Conservation (phyloP, 92 coral and sea anemone species). For the Parazoanthus darwini region DNA sequence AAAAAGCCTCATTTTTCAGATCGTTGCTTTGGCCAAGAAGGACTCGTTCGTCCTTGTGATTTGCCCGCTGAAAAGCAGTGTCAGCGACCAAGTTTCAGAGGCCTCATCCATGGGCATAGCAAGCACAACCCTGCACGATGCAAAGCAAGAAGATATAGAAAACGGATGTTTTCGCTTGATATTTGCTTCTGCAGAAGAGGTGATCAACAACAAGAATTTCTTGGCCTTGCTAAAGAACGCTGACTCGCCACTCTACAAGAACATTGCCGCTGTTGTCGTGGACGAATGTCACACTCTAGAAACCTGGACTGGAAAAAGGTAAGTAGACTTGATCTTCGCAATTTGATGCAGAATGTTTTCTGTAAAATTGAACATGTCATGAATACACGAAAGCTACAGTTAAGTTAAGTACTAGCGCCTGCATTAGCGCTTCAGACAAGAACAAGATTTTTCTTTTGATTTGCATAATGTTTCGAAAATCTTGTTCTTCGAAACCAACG, state of each 20-base stretch:
- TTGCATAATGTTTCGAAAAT: constrained; percentile 38
- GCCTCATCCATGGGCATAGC: constrained; percentile 4
- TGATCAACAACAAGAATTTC: constrained; percentile 28
- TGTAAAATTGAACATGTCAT: constrained; percentile 18
- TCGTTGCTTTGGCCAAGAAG: background rate
- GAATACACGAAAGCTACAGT: constrained; percentile 16
- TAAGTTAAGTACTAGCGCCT: background rate
- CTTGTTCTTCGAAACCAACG: constrained; percentile 37
- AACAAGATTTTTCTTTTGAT: constrained; percentile 18
- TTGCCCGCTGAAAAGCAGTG: constrained; percentile 3
- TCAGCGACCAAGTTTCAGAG: constrained; percentile 9
- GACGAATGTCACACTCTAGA: constrained; percentile 23
- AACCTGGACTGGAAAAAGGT: constrained; percentile 36
- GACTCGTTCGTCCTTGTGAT: constrained; percentile 17
- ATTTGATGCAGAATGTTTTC: constrained; percentile 23
- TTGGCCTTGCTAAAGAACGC: constrained; percentile 29
- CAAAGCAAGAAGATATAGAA: constrained; percentile 4
- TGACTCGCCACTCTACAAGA: constrained; percentile 32
- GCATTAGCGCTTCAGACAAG: background rate
- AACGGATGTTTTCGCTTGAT: constrained; percentile 3
- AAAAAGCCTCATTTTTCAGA: constrained; percentile 8
- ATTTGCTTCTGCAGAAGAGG: constrained; percentile 21
- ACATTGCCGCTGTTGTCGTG: constrained; percentile 27
- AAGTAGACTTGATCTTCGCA: constrained; percentile 27
- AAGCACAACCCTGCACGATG: constrained; percentile 16